phyloP scores from a whole-genome alignment of 2,797 vertebrate species.

The Clarias pachynema region DNA sequence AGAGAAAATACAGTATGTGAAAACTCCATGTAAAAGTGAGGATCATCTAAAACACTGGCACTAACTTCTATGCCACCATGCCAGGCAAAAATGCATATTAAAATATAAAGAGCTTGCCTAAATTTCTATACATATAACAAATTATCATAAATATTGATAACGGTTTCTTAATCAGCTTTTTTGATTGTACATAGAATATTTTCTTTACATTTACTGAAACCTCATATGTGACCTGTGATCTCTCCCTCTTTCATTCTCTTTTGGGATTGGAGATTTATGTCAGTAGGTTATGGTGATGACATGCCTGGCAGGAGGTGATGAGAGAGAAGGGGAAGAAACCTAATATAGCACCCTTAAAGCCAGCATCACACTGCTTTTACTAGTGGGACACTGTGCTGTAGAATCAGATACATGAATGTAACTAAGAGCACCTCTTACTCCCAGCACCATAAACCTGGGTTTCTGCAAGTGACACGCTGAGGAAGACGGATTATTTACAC shows the following conservation, averaged over 20 bases:
- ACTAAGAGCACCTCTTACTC: slow-evolving; percentile 15
- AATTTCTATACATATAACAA: background rate
- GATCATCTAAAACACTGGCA: background rate
- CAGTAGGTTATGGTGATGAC: slow-evolving; percentile 47
- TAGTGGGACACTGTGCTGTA: background rate
- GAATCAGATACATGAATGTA: slow-evolving; percentile 40
- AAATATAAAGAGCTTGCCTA: background rate
- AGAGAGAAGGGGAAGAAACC: slow-evolving; percentile 47
- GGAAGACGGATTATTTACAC: slow-evolving; percentile 36
- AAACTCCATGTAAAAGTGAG: background rate
- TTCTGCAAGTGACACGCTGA: slow-evolving; percentile 25
- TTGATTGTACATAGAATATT: background rate
- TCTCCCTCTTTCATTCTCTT: background rate
- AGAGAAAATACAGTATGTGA: background rate
- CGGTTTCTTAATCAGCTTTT: background rate
- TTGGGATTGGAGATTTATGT: slow-evolving; percentile 44
- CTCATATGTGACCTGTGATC: background rate
- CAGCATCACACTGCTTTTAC: slow-evolving; percentile 13
- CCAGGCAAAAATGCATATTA: background rate
- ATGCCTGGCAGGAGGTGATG: slow-evolving; percentile 34
- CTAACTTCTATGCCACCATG: background rate
- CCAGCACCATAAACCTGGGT: slow-evolving; percentile 5
- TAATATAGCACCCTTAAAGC: slow-evolving; percentile 27
- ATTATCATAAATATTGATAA: background rate
- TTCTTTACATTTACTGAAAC: background rate